Evolutionary conservation across 2,888 invertebrate genomes (phyloP).

Genomic region (Cenopis cana): DNA sequence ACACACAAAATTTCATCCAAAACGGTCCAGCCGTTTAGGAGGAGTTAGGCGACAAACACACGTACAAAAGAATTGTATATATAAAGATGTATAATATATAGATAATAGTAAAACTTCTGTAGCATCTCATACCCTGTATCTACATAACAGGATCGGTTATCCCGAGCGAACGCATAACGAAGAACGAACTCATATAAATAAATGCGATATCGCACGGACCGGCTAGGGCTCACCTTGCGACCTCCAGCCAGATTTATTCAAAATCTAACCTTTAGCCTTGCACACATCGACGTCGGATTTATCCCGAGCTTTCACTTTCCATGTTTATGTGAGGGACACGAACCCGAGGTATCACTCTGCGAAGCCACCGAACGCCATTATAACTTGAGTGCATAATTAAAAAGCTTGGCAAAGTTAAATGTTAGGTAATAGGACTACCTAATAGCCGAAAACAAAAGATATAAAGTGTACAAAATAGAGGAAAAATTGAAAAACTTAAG

Average conservation of each 20-base stretch:
- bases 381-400: constrained; percentile 21
- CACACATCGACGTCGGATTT: constrained; percentile 58
- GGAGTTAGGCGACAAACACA: too few species aligned
- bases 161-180: constrained; percentile 59
- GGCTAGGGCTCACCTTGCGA: constrained; percentile 58
- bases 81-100: background rate
- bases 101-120: constrained; percentile 5
- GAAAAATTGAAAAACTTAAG: too few species aligned
- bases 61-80: too few species aligned
- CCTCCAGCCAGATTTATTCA: constrained; percentile 69
- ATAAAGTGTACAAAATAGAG: too few species aligned
- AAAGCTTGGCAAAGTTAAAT: constrained; percentile 15
- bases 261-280: constrained; percentile 57
- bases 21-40: too few species aligned
- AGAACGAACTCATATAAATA: constrained; percentile 72
- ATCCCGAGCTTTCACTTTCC: constrained; percentile 56
- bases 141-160: constrained; percentile 53
- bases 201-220: constrained; percentile 63
- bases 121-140: background rate
- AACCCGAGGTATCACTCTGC: constrained; percentile 28
- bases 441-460: too few species aligned
- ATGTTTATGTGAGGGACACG: constrained; percentile 51
- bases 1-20: too few species aligned
- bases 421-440: too few species aligned
- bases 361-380: constrained; percentile 26